These are phyloP conservation scores for Corythucha ciliata DNA, from an alignment of 2,888 invertebrate genomes.

Conservation along the genomic window DNA sequence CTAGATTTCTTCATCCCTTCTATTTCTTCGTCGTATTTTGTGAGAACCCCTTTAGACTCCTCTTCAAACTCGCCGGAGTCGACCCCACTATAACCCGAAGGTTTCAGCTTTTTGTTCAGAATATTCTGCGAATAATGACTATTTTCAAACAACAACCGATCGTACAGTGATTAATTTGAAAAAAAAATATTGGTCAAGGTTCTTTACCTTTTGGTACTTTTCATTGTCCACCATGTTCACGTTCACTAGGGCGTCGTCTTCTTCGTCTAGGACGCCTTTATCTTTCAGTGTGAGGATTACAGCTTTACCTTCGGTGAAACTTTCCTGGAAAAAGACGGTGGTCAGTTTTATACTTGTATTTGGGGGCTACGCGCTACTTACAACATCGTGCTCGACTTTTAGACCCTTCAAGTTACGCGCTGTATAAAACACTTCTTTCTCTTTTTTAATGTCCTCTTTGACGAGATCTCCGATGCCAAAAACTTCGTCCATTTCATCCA, in stretches of 20 bases:
- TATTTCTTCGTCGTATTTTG: slow-evolving; percentile 93
- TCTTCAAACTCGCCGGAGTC: slow-evolving; percentile 69
- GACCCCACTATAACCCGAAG: slow-evolving; percentile 70
- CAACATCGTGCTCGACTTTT: slow-evolving; percentile 72
- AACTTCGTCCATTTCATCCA: slow-evolving; percentile 91
- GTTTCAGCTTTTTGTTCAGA: slow-evolving; percentile 71
- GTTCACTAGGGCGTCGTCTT: slow-evolving; percentile 81
- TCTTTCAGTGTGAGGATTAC: slow-evolving; percentile 91
- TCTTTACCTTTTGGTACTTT: slow-evolving; percentile 66
- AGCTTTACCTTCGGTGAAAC: slow-evolving; percentile 65
- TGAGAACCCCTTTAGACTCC: slow-evolving; percentile 60
- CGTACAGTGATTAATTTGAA: slow-evolving; percentile 1
- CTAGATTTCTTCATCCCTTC: slow-evolving; percentile 57
- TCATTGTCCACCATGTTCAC: slow-evolving; percentile 82
- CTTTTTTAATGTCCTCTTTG: slow-evolving; percentile 60
- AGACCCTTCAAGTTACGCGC: slow-evolving; percentile 68
- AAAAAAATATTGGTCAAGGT: no score
- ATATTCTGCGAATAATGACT: slow-evolving; percentile 57
- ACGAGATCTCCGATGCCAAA: slow-evolving; percentile 82
- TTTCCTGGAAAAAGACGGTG: slow-evolving; percentile 40
- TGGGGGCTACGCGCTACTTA: slow-evolving; percentile 34
- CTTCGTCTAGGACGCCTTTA: slow-evolving; percentile 72
- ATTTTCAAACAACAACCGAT: slow-evolving; percentile 21
- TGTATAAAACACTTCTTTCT: slow-evolving; percentile 54
- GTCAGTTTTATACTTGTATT: not conserved